A percentile compares a stretch with the other conserved stretches of the same genome.
These are phyloP conservation scores for Poeciliopsis gracilis DNA, from an alignment of 2,797 vertebrate genomes.

Conservation along the genomic window DNA sequence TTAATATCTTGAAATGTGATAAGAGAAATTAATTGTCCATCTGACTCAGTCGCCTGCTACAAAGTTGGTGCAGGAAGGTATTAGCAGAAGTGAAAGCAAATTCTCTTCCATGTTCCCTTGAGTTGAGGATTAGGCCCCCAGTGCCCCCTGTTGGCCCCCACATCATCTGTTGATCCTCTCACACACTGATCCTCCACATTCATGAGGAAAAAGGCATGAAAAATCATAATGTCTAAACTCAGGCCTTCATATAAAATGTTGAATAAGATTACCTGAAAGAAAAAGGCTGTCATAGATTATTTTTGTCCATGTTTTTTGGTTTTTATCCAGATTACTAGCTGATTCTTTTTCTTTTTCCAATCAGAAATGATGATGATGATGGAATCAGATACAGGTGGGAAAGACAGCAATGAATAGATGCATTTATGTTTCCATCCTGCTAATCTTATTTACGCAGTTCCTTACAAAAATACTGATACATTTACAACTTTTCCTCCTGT, in stretches of 20 bases:
- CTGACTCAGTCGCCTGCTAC: conserved; percentile 25
- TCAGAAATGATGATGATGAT: conserved; percentile 30
- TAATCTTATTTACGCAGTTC: conserved; percentile 1
- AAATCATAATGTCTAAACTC: not conserved
- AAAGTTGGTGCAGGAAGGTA: conserved; percentile 28
- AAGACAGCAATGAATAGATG: conserved; percentile 56
- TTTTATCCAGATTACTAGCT: conserved; percentile 1
- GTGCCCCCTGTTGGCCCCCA: conserved; percentile 84
- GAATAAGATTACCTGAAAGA: not conserved
- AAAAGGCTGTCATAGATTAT: not conserved
- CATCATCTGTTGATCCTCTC: conserved; percentile 75
- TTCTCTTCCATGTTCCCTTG: conserved; percentile 42
- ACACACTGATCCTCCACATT: conserved; percentile 47
- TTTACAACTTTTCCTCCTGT: not conserved
- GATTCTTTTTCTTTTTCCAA: conserved; percentile 7
- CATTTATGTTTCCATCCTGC: conserved; percentile 32
- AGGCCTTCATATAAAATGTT: not conserved
- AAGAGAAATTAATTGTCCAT: conserved; percentile 44
- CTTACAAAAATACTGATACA: not conserved
- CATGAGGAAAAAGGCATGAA: conserved; percentile 20
- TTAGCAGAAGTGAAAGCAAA: conserved; percentile 30
- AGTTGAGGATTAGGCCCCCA: conserved; percentile 77
- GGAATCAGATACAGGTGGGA: conserved; percentile 45
- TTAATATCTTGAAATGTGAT: conserved; percentile 53
- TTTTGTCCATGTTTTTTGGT: not conserved